A percentile compares a stretch with the other conserved stretches of the same genome.
phyloP scores from a whole-genome alignment of 1,140 invertebrate species.

The Lordiphosa clarofinis region DNA sequence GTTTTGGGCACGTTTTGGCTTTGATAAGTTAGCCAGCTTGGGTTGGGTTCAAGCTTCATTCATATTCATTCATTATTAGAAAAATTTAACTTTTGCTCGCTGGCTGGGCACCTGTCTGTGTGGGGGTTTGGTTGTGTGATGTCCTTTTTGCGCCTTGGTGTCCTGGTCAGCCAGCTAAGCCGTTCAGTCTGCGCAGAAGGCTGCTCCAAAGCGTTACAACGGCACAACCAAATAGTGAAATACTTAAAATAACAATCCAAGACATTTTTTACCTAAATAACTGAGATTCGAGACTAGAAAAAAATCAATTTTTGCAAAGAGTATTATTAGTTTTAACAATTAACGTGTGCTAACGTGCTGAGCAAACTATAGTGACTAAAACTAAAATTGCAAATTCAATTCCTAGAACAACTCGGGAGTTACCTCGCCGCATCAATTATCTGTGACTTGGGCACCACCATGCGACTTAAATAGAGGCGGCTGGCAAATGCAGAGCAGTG shows the following conservation, averaged over 20 bases:
- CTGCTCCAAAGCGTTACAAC: slow-evolving; percentile 63
- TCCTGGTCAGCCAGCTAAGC: slow-evolving; percentile 50
- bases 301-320: slow-evolving; percentile 8
- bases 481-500: slow-evolving; percentile 68
- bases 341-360: no score
- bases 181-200: slow-evolving; percentile 68
- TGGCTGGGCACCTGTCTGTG: slow-evolving; percentile 19
- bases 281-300: not conserved
- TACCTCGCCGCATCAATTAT: slow-evolving; percentile 74
- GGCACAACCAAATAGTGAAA: slow-evolving; percentile 21
- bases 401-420: slow-evolving; percentile 66
- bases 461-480: slow-evolving; percentile 61
- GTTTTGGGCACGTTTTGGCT: slow-evolving; percentile 76
- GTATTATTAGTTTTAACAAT: no score
- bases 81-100: slow-evolving; percentile 65
- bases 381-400: slow-evolving; percentile 19
- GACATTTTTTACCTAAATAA: slow-evolving; percentile 3
- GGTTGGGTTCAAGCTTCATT: slow-evolving; percentile 59
- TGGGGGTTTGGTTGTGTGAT: no score
- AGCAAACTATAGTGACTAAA: slow-evolving; percentile 8
- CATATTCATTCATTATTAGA: slow-evolving; percentile 78
- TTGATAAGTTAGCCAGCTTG: slow-evolving; percentile 61
- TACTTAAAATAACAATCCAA: not conserved
- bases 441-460: slow-evolving; percentile 76
- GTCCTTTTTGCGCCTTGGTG: slow-evolving; percentile 52